These are phyloP conservation scores for Chymomyza caudatula DNA, from an alignment of 2,888 invertebrate species.

Conservation along the genomic window DNA sequence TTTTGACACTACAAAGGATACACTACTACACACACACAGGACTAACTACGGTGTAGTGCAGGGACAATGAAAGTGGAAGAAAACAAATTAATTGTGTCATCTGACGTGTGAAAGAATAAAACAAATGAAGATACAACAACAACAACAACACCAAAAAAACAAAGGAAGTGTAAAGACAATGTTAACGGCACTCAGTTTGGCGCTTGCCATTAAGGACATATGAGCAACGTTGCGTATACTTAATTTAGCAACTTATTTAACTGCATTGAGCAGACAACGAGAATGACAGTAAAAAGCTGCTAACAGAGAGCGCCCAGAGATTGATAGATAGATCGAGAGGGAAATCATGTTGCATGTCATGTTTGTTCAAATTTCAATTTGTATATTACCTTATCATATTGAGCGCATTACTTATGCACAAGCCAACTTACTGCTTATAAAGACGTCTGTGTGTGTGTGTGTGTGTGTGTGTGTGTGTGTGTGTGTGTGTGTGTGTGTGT, in stretches of 20 bases:
- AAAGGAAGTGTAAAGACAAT: neutral
- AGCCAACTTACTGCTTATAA: constrained; percentile 10
- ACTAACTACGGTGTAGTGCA: neutral
- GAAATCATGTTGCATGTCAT: constrained; percentile 39
- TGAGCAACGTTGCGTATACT: constrained; percentile 14
- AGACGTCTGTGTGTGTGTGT: constrained; percentile 3
- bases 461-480: neutral
- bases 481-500: neutral
- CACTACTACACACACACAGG: neutral
- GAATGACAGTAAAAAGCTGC: neutral
- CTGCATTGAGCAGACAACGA: neutral
- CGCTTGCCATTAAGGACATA: neutral
- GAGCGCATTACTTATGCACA: constrained; percentile 60
- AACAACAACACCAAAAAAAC: neutral
- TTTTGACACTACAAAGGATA: constrained; percentile 60
- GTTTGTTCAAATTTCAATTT: constrained; percentile 68
- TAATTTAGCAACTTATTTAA: neutral
- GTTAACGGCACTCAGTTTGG: neutral
- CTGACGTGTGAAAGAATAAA: constrained; percentile 40
- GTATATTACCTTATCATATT: constrained; percentile 62
- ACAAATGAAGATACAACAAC: constrained; percentile 2
- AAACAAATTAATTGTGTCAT: constrained; percentile 48
- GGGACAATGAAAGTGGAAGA: neutral
- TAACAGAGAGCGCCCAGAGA: neutral
- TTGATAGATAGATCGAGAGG: neutral